Conservation (phyloP, 2,888 invertebrate genomes). For the Apantesis nais region DNA sequence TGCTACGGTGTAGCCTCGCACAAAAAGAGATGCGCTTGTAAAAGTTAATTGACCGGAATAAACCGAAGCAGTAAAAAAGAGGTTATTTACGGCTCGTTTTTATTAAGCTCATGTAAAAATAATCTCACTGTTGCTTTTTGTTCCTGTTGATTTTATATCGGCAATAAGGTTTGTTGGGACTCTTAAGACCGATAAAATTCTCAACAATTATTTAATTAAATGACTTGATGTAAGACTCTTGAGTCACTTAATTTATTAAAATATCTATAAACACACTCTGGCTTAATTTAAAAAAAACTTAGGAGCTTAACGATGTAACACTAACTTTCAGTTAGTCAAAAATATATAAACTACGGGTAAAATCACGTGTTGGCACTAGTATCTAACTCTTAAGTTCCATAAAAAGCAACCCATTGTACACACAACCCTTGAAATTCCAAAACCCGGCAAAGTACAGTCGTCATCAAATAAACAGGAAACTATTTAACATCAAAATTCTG, state of each 20-base stretch:
- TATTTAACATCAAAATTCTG: constrained; percentile 43
- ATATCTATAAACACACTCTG: too few relatives aligned
- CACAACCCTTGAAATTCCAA: background rate
- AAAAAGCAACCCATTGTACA: background rate
- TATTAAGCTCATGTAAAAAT: constrained; percentile 42
- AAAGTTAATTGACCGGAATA: constrained; percentile 60
- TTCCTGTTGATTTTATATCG: background rate
- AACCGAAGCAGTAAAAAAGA: constrained; percentile 43
- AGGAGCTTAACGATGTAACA: too few relatives aligned
- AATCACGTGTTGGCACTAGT: too few relatives aligned
- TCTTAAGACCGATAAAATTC: background rate
- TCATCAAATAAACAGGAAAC: constrained; percentile 42
- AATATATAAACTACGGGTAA: too few relatives aligned
- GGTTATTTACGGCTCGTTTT: constrained; percentile 46
- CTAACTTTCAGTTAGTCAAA: too few relatives aligned
- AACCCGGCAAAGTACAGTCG: constrained; percentile 14
- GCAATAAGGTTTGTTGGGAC: background rate
- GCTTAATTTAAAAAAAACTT: too few relatives aligned
- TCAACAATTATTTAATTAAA: too few relatives aligned
- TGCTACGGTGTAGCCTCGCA: constrained; percentile 54
- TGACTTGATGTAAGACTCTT: too few relatives aligned
- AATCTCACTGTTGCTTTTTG: constrained; percentile 2
- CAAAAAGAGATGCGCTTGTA: constrained; percentile 54
- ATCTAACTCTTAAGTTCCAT: background rate
- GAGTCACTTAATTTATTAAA: too few relatives aligned